Percentiles rank a stretch among this genome's conserved stretches.
These are phyloP conservation scores for Coptodon bakossiorum DNA, from an alignment of 2,113 vertebrate species.

Conservation along the genomic window DNA sequence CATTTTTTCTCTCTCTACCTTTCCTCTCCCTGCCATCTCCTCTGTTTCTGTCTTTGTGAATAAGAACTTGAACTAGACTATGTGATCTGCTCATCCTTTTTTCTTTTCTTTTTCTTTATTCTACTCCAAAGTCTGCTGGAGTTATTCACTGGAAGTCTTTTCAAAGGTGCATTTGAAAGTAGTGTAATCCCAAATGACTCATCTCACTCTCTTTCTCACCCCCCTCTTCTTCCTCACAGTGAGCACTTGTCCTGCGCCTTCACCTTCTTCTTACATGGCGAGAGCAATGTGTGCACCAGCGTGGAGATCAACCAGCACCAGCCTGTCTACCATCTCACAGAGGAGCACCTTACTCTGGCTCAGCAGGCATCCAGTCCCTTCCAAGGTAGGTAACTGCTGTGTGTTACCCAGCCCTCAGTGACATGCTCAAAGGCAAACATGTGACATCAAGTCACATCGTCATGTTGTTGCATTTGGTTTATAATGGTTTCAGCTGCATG, in stretches of 20 bases:
- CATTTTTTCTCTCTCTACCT: not conserved
- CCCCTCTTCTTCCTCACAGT: constrained; percentile 51
- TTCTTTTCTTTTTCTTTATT: not conserved
- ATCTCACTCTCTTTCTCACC: not conserved
- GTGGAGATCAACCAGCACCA: constrained; percentile 99
- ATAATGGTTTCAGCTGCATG: not conserved
- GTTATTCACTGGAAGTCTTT: constrained; percentile 4
- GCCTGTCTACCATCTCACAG: constrained; percentile 92
- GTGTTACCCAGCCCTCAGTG: not conserved
- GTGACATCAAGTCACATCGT: not conserved
- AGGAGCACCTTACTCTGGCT: constrained; percentile 92
- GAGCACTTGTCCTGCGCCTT: constrained; percentile 98
- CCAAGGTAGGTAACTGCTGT: constrained; percentile 76
- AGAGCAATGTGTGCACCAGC: constrained; percentile 98
- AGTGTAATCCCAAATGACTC: not conserved
- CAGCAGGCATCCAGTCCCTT: constrained; percentile 94
- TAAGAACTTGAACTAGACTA: not conserved
- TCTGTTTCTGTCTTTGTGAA: not conserved
- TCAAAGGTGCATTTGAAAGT: constrained; percentile 4
- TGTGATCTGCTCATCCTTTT: not conserved
- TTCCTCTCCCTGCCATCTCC: not conserved
- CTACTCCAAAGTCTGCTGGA: not conserved
- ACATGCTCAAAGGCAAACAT: not conserved
- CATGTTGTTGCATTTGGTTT: not conserved
- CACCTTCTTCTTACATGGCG: constrained; percentile 97